Percentiles rank a stretch among this genome's conserved stretches.
Evolutionary conservation across 2,888 invertebrate species (phyloP).

Genomic region (Lissonota sp.): DNA sequence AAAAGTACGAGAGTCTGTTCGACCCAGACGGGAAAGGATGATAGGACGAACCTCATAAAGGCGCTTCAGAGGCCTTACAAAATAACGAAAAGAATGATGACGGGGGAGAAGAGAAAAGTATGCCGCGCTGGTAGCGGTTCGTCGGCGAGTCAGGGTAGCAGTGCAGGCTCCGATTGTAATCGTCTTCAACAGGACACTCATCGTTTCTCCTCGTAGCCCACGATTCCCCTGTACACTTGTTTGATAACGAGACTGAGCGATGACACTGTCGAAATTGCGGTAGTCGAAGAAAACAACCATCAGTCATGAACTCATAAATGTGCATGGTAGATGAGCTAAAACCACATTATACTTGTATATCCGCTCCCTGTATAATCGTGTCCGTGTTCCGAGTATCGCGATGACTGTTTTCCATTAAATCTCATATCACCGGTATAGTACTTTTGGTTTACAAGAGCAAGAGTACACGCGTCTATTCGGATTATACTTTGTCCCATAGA

Average conservation of each 20-base stretch:
- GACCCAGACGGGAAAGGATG: slow-evolving; percentile 57
- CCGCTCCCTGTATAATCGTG: too few relatives aligned
- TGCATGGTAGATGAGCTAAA: neutral
- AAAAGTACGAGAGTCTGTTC: slow-evolving; percentile 48
- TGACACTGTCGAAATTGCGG: slow-evolving; percentile 51
- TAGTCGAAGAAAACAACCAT: slow-evolving; percentile 25
- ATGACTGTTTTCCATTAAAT: too few relatives aligned
- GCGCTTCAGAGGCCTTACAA: slow-evolving; percentile 73
- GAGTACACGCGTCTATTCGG: too few relatives aligned
- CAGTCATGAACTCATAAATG: neutral
- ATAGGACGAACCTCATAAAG: slow-evolving; percentile 72
- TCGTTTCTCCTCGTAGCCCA: slow-evolving; percentile 76
- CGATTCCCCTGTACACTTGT: slow-evolving; percentile 49
- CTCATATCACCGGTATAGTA: too few relatives aligned
- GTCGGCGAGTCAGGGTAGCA: slow-evolving; percentile 44
- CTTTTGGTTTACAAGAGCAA: too few relatives aligned
- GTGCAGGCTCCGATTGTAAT: slow-evolving; percentile 72
- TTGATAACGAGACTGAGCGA: slow-evolving; percentile 56
- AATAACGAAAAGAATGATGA: slow-evolving; percentile 71
- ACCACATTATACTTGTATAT: too few relatives aligned
- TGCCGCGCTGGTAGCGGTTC: slow-evolving; percentile 61
- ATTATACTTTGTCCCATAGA: too few relatives aligned
- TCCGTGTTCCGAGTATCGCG: too few relatives aligned
- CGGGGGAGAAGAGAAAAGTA: slow-evolving; percentile 74
- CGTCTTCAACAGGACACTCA: slow-evolving; percentile 76